Evolutionary conservation across 1,140 invertebrate genomes (phyloP).

Genomic region (Cryptotermes secundus): DNA sequence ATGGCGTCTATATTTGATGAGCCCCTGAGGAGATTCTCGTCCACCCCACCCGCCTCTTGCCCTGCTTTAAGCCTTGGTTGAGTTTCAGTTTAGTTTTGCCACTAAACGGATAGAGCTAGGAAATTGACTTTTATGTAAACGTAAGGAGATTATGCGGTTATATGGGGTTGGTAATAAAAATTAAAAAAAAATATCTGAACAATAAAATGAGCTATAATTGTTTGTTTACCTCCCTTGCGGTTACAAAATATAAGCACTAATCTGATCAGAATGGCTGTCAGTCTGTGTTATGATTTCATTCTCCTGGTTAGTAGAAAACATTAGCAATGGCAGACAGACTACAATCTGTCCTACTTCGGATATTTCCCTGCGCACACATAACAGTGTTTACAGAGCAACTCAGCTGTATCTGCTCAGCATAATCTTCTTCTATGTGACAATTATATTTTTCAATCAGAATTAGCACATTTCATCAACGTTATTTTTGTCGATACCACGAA

Average conservation of each 20-base stretch:
- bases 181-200: neutral
- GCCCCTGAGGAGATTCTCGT: neutral
- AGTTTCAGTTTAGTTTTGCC: conserved; percentile 6
- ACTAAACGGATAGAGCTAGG: neutral
- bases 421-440: too few relatives aligned
- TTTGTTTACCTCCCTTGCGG: neutral
- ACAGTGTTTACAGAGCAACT: neutral
- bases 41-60: neutral
- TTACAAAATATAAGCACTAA: neutral
- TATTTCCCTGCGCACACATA: neutral
- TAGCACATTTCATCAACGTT: too few relatives aligned
- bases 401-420: too few relatives aligned
- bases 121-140: conserved; percentile 17
- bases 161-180: neutral
- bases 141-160: neutral
- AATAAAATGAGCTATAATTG: neutral
- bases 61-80: neutral
- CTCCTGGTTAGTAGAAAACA: too few relatives aligned
- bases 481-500: too few relatives aligned
- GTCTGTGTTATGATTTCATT: neutral
- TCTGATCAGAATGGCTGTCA: neutral
- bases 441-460: too few relatives aligned
- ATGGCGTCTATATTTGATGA: conserved; percentile 30
- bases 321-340: neutral
- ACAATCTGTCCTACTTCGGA: neutral